Base-by-base conservation (phyloP, 2,797 vertebrate species). In the Falco columbarius region DNA sequence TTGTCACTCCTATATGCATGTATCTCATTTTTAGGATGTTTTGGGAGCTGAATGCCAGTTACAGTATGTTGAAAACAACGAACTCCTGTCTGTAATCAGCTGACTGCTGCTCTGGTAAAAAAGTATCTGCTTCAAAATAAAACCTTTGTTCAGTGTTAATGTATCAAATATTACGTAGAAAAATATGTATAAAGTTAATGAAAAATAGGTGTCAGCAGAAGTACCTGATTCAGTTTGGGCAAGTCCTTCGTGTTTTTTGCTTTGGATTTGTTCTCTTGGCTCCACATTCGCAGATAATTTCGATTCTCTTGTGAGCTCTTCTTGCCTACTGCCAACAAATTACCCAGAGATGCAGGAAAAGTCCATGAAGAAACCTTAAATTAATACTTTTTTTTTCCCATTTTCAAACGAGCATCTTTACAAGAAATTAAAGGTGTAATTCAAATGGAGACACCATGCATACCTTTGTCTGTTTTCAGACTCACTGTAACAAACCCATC, bases 401-500 rank as follows among this genome's bases (percentile, higher is more conserved):
- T 54, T 86, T 93, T 47, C 38, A 76, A 80, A 87, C n/a, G 46
- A 92, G 38, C 16, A 56, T 86, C 84, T 94, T 90, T 58, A 73
- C 52, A 84, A 38, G 46, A 83, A 61, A 81, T 22, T 15, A 56
- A 46, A 24, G 42, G n/a, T 32, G 52, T 73, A 81, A 90, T 61
- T 94, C 66, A 85, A 34, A 62, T 1, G 6, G 63, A 86, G 75
- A 92, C 30, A 83, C 51, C 46, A 54, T 52, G n/a, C 79, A 77
- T 97, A 99, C 99, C 99, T 99, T 98, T 99, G 91, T 99, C 99
- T 10, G 98, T 98, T 98, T 99, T 99, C 91, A 99, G 99, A 61
- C 98, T 99, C 95, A 99, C 99, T 70, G 99, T 98, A 83, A 99
- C 99, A 88, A 99, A 99, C 52, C 99, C 99, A 36, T 99, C 99